Conservation (phyloP, 2,888 invertebrate genomes). For the Serripes groenlandicus region DNA sequence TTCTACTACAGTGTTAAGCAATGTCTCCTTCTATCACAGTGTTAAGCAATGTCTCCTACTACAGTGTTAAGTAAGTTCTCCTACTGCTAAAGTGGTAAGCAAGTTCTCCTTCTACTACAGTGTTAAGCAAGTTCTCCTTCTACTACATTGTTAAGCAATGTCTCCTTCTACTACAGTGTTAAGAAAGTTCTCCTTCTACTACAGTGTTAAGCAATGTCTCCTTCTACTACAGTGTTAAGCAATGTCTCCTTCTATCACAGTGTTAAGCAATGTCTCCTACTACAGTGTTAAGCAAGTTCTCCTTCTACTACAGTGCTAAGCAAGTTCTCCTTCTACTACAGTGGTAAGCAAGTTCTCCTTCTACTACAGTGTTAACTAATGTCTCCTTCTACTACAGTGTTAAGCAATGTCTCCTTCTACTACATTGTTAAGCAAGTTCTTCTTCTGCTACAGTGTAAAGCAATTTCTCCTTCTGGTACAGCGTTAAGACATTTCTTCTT, state of each 20-base stretch:
- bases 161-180: neutral
- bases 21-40: too few relatives aligned
- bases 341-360: too few relatives aligned
- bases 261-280: neutral
- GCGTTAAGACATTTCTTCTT: neutral
- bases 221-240: neutral
- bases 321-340: neutral
- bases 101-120: neutral
- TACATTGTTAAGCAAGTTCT: neutral
- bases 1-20: neutral
- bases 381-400: neutral
- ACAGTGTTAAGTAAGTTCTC: too few relatives aligned
- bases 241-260: too few relatives aligned
- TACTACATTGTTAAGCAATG: neutral
- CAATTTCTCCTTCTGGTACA: too few relatives aligned
- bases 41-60: neutral
- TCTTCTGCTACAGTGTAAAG: neutral
- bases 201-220: neutral
- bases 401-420: too few relatives aligned
- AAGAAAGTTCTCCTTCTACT: too few relatives aligned
- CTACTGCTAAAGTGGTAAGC: too few relatives aligned
- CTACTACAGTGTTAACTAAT: neutral
- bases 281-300: too few relatives aligned
- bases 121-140: too few relatives aligned
- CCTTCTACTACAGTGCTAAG: too few relatives aligned